Conservation (phyloP, 2,113 vertebrate species). For the Tychaedon coryphoeus region DNA sequence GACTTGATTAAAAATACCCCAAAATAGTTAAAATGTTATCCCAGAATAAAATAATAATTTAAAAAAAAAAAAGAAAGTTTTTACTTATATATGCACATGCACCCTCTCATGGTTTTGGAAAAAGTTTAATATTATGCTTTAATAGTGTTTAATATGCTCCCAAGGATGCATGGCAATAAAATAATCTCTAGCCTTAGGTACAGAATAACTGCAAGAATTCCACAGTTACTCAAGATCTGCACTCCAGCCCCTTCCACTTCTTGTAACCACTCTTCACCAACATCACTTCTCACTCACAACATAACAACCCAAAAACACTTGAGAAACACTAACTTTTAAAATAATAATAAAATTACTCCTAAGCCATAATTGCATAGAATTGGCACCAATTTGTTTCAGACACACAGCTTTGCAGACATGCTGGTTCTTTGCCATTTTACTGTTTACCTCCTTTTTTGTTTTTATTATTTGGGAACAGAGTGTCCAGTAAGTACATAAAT, state of each 20-base stretch:
- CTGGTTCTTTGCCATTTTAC: not conserved
- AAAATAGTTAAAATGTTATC: not conserved
- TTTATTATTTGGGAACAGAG: not conserved
- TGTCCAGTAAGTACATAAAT: not conserved
- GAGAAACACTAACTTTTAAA: not conserved
- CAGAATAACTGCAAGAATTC: not conserved
- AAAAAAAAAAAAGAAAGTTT: too few species aligned
- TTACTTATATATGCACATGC: too few species aligned
- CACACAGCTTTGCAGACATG: fast-evolving
- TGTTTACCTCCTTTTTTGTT: not conserved
- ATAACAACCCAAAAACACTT: not conserved
- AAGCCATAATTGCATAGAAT: too few species aligned
- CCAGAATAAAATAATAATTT: too few species aligned
- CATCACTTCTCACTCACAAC: not conserved
- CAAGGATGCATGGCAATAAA: not conserved
- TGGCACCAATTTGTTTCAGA: not conserved
- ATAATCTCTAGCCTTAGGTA: not conserved
- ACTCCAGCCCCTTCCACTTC: too few species aligned
- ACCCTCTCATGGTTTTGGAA: not conserved
- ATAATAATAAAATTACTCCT: not conserved
- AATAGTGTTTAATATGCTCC: not conserved
- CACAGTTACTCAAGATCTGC: not conserved
- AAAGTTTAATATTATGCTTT: not conserved
- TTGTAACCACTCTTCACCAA: not conserved
- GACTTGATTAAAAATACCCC: not conserved